A percentile compares a stretch with the other conserved stretches of the same genome.
Conservation (phyloP, 2,888 invertebrate genomes). For the Monoplex corrugatus region DNA sequence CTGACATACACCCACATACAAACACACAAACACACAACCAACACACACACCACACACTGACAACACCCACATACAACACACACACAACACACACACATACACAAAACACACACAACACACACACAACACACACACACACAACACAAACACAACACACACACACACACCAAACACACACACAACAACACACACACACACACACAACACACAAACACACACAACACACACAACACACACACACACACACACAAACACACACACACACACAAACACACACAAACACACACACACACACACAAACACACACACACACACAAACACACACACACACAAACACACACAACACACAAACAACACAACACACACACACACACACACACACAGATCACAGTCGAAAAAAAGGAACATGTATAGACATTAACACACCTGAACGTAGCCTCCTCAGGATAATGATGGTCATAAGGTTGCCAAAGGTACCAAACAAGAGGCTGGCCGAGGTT, state of each 20-base stretch:
- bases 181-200: not conserved
- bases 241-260: not conserved
- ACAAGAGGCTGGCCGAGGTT: not conserved
- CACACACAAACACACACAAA: not conserved
- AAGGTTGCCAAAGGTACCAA: conserved; percentile 39
- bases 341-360: not conserved
- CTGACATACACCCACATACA: no score
- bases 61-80: not conserved
- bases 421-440: not conserved
- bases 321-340: not conserved
- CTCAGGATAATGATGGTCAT: conserved; percentile 28
- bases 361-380: no score
- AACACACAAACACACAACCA: not conserved
- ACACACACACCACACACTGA: not conserved
- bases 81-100: not conserved
- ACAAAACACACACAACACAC: not conserved
- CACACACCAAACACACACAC: not conserved
- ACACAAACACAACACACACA: not conserved
- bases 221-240: not conserved
- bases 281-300: not conserved
- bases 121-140: not conserved
- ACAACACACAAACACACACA: not conserved
- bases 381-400: no score
- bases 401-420: not conserved
- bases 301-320: not conserved